Evolutionary conservation across 2,113 vertebrate genomes (phyloP).

Genomic region (Philantomba maxwellii): DNA sequence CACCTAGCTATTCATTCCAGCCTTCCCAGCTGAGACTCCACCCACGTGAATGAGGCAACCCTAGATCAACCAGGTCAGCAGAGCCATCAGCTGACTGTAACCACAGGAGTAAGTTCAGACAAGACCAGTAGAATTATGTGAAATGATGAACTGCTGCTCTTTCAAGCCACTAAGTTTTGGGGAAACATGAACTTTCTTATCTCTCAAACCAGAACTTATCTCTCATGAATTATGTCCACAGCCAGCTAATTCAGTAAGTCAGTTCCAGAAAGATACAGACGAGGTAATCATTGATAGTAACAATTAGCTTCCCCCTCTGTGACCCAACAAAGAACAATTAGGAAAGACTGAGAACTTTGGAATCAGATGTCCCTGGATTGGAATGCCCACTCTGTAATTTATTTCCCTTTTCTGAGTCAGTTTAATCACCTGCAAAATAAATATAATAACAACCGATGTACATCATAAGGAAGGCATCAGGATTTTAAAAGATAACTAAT

Average conservation of each 20-base stretch:
- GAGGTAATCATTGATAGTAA: background rate
- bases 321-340: background rate
- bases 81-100: background rate
- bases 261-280: background rate
- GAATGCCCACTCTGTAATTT: background rate
- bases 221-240: background rate
- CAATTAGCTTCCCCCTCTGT: background rate
- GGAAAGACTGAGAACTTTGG: background rate
- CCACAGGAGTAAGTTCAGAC: background rate
- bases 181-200: background rate
- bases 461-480: background rate
- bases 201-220: background rate
- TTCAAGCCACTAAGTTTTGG: background rate
- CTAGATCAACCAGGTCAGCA: background rate
- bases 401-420: background rate
- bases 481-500: background rate
- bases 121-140: background rate
- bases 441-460: background rate
- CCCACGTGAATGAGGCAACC: too few relatives aligned
- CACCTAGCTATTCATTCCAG: background rate
- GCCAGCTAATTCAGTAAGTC: background rate
- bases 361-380: background rate
- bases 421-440: background rate
- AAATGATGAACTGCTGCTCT: background rate
- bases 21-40: background rate